Evolutionary conservation across 1,140 invertebrate species (phyloP), one percentile per base, ranked within the genome.

Genomic region (Grapholita molesta): DNA sequence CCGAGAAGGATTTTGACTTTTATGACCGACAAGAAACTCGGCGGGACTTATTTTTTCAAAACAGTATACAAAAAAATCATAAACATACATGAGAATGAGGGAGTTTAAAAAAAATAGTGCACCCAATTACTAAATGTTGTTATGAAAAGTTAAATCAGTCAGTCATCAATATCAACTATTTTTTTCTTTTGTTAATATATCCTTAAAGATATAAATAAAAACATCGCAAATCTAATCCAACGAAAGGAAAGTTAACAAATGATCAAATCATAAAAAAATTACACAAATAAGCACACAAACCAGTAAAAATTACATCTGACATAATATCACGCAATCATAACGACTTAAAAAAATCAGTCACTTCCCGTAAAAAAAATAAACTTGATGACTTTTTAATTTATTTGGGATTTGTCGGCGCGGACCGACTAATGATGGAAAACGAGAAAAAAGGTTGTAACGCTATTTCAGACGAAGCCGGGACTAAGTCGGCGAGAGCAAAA

Each of bases 381-480:
- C 67, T 61, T 85, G 80, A 87, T 79, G 80, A 77, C 72, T 85
- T 85, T 87, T 87, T 87, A 87, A 87, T 87, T 85, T 83, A 85
- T 87, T 80, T 85, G 74, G 74, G 76, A 78, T 72, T 66, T 42
- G 68, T 68, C 57, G 71, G 61, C 30, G 72, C 53, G 76, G 73
- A 65, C 70, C 61, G 74, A 68, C 73, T 78, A 77, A 79, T 79
- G 71, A 78, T 71, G 70, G 74, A 74, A 77, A 73, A 75, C 70
- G 74, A 66, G 65, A 66, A 73, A 80, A 71, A 74, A 75, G 28
- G 66, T 35, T 57, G 57, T 80, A 84, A 81, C 78, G 74, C 75
- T 76, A 71, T 70, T 76, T 66, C 68, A 70, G 68, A 61, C 55
- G 66, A 66, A 64, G 66, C 35, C 67, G 66, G 66, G 70, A 70